Evolutionary conservation across 1,140 invertebrate species (phyloP), one percentile per base, ranked within the genome.

Genomic region (Pseudomyrmex gracilis): DNA sequence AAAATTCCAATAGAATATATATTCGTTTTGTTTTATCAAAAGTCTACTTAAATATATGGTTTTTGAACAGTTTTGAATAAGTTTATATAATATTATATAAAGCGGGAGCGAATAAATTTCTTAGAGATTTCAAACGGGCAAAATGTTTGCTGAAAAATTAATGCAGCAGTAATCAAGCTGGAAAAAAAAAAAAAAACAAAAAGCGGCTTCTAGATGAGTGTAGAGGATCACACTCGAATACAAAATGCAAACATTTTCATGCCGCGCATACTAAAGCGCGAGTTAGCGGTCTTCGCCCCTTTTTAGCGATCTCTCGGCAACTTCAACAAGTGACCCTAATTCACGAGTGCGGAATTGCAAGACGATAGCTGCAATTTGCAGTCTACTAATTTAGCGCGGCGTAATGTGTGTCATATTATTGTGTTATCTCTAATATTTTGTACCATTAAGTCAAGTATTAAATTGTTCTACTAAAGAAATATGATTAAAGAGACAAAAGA

Each of bases 271-370:
- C 82, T 73, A 91, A 91, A 34, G 34, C 34, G n/a, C 83, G 64
- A 17, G 17, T 92, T 92, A 92, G 86, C 91, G 88, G 91, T 86
- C 73, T 77, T 83, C 49, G 66, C 47, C 60, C 77, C 85, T 51
- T 82, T 85, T 87, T 71, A 82, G 73, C 49, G 60, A 51, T 47
- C 34, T 64, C 13, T 63, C 22, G 34, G 53, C 17, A 49, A 78
- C 47, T 70, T 47, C 43, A 70, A 70, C 76, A 58, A 34, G 53
- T 58, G 64, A 80, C 66, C 66, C 22, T 80, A 80, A 80, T 80
- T 80, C n/a, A 58, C 8, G n/a, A 10, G 8, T 70, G 10, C n/a
- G 66, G 47, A 61, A 76, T 2, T 22, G 22, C 20, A 47, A n/a
- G 49, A 34, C 34, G 34, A 20, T 1, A 80, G 55, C n/a, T 71